phyloP scores from a whole-genome alignment of 2,113 vertebrate genomes.

The Galemys pyrenaicus region DNA sequence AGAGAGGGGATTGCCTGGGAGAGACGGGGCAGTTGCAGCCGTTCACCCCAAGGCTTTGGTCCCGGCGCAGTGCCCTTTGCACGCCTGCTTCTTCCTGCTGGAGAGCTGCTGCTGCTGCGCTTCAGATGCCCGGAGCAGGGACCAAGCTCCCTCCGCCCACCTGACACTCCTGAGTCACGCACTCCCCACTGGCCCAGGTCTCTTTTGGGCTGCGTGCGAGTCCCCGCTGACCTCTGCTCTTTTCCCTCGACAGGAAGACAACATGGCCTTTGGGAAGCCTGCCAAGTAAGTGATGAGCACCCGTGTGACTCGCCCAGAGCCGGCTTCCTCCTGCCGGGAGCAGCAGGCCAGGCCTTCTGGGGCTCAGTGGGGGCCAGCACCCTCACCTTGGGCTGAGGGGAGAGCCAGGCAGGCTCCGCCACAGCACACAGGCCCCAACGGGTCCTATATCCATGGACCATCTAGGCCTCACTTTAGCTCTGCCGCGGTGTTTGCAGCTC shows the following conservation, averaged over 20 bases:
- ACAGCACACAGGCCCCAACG: not conserved
- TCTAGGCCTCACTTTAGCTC: not conserved
- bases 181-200: not conserved
- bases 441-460: not conserved
- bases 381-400: not conserved
- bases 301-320: not conserved
- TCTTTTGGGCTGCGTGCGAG: not conserved
- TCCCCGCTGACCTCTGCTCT: slow-evolving; percentile 62
- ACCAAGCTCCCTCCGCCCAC: not conserved
- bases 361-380: not conserved
- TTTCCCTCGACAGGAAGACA: slow-evolving; percentile 91
- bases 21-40: not conserved
- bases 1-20: not conserved
- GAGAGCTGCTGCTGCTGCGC: not conserved
- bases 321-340: not conserved
- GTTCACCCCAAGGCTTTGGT: not conserved
- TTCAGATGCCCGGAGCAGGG: not conserved
- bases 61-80: not conserved
- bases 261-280: slow-evolving; percentile 98
- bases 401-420: not conserved
- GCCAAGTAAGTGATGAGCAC: slow-evolving; percentile 91
- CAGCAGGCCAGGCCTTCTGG: not conserved
- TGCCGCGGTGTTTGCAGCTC: not conserved
- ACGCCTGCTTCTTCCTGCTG: not conserved
- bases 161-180: not conserved